These are phyloP conservation scores for Peromyscus polionotus DNA, from an alignment of 2,113 vertebrate species.

Conservation along the genomic window DNA sequence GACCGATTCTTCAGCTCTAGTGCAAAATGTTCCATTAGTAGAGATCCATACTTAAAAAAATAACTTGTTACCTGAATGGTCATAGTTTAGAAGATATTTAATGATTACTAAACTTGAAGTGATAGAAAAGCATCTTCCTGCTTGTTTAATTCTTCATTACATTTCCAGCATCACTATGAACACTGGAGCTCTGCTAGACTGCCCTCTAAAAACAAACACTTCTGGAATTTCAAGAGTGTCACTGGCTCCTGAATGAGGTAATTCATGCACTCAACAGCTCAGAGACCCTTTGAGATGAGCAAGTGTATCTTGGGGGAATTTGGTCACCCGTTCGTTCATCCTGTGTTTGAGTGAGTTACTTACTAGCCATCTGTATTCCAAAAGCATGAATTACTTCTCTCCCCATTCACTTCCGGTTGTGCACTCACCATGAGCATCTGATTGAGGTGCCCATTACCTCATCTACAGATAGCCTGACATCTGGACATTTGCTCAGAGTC, in stretches of 20 bases:
- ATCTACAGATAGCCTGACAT: not conserved
- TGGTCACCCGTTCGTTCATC: not conserved
- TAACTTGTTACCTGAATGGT: not conserved
- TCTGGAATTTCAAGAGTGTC: not conserved
- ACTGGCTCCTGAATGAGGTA: not conserved
- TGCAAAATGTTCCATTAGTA: not conserved
- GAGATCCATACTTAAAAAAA: slow-evolving; percentile 3
- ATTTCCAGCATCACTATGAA: not conserved
- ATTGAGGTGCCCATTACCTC: not conserved
- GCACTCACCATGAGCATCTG: not conserved
- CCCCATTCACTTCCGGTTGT: not conserved
- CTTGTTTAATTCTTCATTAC: not conserved
- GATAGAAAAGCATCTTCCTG: not conserved
- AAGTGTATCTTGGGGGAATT: not conserved
- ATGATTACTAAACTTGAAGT: not conserved
- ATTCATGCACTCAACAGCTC: not conserved
- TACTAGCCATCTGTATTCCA: not conserved
- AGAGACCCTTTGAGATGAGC: not conserved
- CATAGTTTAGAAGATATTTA: not conserved
- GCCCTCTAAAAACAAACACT: not conserved
- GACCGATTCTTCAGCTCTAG: slow-evolving; percentile 6
- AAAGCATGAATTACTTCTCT: not conserved
- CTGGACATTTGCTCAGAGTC: not conserved
- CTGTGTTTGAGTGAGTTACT: not conserved
- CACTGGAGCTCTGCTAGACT: not conserved